These are phyloP conservation scores for Harmothoe impar DNA, from an alignment of 2,888 invertebrate genomes.

Conservation along the genomic window DNA sequence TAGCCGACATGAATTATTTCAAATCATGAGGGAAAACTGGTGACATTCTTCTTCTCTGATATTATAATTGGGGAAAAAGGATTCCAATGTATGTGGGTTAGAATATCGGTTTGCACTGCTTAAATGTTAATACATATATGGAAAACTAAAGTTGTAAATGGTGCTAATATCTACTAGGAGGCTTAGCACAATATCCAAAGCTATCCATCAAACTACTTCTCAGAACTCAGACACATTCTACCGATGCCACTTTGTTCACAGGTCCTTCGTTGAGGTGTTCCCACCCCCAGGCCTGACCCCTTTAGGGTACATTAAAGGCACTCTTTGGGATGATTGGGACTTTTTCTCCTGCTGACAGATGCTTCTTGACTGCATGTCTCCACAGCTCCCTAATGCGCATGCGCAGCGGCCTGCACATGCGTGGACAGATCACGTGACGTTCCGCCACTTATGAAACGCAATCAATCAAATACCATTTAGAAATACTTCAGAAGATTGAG, in stretches of 20 bases:
- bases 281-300: conserved; percentile 21
- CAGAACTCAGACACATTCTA: conserved; percentile 12
- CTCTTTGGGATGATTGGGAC: neutral
- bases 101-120: no score
- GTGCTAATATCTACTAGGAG: no score
- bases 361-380: conserved; percentile 20
- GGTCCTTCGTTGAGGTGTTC: neutral
- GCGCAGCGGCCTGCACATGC: neutral
- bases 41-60: no score
- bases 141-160: no score
- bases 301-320: conserved; percentile 27
- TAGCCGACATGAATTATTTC: no score
- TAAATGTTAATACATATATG: no score
- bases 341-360: conserved; percentile 26
- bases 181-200: conserved; percentile 9
- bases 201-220: conserved; percentile 17
- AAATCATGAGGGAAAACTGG: no score
- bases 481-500: conserved; percentile 48
- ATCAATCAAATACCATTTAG: conserved; percentile 28
- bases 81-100: no score
- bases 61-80: no score
- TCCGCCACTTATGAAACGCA: conserved; percentile 33
- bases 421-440: conserved; percentile 15
- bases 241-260: conserved; percentile 17
- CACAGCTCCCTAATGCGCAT: conserved; percentile 18